These are phyloP conservation scores for Lasioglossum leucozonium DNA, from an alignment of 2,888 invertebrate genomes.

Conservation along the genomic window DNA sequence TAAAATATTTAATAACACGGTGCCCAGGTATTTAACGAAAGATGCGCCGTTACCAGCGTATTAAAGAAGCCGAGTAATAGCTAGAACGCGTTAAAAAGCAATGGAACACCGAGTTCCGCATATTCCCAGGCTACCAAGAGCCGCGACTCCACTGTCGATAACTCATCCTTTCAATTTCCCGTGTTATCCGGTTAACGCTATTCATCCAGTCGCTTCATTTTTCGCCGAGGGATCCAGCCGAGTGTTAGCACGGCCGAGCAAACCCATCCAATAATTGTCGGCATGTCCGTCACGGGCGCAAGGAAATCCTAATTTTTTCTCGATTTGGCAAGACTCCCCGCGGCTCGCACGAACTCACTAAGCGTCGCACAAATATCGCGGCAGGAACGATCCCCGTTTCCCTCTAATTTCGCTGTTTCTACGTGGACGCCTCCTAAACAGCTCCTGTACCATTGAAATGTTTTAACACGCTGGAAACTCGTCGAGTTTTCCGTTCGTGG, in stretches of 20 bases:
- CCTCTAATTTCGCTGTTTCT: background rate
- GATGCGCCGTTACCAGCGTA: background rate
- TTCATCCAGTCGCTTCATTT: conserved; percentile 40
- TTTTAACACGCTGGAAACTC: background rate
- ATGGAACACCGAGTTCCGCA: conserved; percentile 20
- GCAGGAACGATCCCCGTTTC: background rate
- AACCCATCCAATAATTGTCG: conserved; percentile 49
- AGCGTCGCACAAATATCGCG: conserved; percentile 18
- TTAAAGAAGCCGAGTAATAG: background rate
- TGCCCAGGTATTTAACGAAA: background rate
- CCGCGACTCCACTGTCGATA: conserved; percentile 33
- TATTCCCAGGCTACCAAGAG: conserved; percentile 15
- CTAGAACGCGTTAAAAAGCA: conserved; percentile 31
- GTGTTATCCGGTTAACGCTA: conserved; percentile 50
- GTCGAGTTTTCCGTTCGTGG: background rate
- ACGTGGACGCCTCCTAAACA: background rate
- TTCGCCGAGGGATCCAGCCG: conserved; percentile 63
- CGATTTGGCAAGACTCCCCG: background rate
- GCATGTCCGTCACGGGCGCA: conserved; percentile 6
- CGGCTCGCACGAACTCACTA: background rate
- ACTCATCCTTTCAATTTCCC: conserved; percentile 49
- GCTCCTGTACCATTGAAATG: background rate
- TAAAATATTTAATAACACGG: background rate
- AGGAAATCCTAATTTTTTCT: conserved; percentile 38
- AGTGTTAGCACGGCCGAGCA: conserved; percentile 63